phyloP scores from a whole-genome alignment of 1,140 invertebrate genomes.

The Drosophila bifasciata region DNA sequence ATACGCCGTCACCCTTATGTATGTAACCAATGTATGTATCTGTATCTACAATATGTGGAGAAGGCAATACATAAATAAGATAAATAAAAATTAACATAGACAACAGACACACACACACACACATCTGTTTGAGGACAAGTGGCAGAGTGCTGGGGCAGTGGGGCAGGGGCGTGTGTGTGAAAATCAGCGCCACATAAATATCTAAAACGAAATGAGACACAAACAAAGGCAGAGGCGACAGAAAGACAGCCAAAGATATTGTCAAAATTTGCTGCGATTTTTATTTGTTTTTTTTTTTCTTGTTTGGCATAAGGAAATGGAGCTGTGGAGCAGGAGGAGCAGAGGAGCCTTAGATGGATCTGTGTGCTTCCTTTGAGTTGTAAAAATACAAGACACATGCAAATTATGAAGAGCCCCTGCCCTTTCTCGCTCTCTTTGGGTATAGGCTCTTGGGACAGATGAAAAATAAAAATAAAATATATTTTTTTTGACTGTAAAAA shows the following conservation, averaged over 20 bases:
- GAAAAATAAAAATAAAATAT: slow-evolving; percentile 27
- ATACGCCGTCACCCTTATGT: not conserved
- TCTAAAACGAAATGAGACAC: slow-evolving; percentile 43
- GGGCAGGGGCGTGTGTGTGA: slow-evolving; percentile 17
- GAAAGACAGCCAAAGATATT: slow-evolving; percentile 42
- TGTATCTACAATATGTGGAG: slow-evolving; percentile 26
- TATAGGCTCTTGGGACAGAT: slow-evolving; percentile 17
- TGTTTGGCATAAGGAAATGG: not conserved
- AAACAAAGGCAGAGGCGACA: slow-evolving; percentile 16
- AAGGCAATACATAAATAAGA: slow-evolving; percentile 68
- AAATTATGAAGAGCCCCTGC: slow-evolving; percentile 46
- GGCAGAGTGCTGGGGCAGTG: not conserved
- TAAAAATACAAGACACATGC: slow-evolving; percentile 71
- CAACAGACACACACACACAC: slow-evolving; percentile 49
- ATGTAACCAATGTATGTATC: slow-evolving; percentile 29
- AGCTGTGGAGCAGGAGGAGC: too few relatives aligned
- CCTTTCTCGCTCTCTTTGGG: not conserved
- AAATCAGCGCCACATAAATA: slow-evolving; percentile 57
- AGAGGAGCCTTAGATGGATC: not conserved
- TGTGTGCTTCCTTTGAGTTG: slow-evolving; percentile 25
- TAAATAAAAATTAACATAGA: slow-evolving; percentile 78
- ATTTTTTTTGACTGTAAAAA: slow-evolving; percentile 39
- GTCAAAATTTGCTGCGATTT: slow-evolving; percentile 52
- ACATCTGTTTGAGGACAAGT: slow-evolving; percentile 10
- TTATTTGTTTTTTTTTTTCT: slow-evolving; percentile 51